Evolutionary conservation across 2,888 invertebrate species (phyloP).

Genomic region (Tubiluchus corallicola): DNA sequence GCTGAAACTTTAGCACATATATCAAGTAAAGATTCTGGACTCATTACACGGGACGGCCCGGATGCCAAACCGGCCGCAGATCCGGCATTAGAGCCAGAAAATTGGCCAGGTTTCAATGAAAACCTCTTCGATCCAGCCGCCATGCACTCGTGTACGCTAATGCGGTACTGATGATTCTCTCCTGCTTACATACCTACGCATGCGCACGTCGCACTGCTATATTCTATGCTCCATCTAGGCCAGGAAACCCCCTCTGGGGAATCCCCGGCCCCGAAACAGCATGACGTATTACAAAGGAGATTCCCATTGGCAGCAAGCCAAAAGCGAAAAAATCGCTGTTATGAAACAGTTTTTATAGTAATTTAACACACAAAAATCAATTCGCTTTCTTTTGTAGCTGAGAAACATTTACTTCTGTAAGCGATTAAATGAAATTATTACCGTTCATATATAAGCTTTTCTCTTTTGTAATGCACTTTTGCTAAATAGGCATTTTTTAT

Average conservation of each 20-base stretch:
- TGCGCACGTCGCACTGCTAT: background rate
- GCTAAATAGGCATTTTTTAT: too few species aligned
- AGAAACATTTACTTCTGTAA: too few species aligned
- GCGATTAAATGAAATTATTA: too few species aligned
- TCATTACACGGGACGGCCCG: slow-evolving; percentile 2
- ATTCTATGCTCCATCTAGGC: background rate
- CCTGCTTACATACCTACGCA: background rate
- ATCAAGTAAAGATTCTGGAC: slow-evolving; percentile 54
- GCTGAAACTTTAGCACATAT: slow-evolving; percentile 65
- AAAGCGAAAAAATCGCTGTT: too few species aligned
- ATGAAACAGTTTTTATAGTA: too few species aligned
- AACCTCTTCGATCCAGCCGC: background rate
- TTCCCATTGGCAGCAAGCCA: too few species aligned
- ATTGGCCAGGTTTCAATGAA: background rate
- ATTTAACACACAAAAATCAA: too few species aligned
- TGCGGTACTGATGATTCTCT: too few species aligned
- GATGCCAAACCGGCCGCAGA: background rate
- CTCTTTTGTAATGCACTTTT: too few species aligned
- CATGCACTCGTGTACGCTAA: background rate
- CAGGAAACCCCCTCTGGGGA: slow-evolving; percentile 1
- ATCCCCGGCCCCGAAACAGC: background rate
- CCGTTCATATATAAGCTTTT: too few species aligned
- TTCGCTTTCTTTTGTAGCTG: too few species aligned
- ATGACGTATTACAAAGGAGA: too few species aligned
- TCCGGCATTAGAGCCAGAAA: background rate